These are phyloP conservation scores for Labroides dimidiatus DNA, from an alignment of 2,797 vertebrate genomes.

Conservation along the genomic window DNA sequence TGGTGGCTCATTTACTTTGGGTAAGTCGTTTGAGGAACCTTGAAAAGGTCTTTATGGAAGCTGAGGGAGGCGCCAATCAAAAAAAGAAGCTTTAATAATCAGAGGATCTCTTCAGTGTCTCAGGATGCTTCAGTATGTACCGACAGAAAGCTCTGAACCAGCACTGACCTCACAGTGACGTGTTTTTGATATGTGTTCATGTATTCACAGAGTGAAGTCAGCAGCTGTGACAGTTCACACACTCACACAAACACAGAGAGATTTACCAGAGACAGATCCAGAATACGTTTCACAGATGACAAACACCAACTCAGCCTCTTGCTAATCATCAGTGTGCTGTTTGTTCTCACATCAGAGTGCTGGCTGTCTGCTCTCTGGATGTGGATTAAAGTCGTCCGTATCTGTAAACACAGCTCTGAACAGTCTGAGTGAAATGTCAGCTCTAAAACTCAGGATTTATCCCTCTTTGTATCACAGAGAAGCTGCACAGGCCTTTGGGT, in stretches of 20 bases:
- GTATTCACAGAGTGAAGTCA: not conserved
- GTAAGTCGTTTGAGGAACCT: not conserved
- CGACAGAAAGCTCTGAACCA: conserved; percentile 9
- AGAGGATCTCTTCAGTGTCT: not conserved
- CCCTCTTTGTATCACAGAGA: conserved; percentile 9
- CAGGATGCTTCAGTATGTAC: not conserved
- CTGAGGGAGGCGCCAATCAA: not conserved
- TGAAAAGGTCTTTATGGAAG: not conserved
- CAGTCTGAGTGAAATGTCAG: conserved; percentile 14
- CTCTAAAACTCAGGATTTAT: conserved; percentile 19
- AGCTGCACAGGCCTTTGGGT: conserved; percentile 11
- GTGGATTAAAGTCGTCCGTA: conserved; percentile 23
- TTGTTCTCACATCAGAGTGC: conserved; percentile 21
- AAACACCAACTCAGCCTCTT: conserved; percentile 20
- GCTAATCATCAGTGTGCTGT: conserved; percentile 15
- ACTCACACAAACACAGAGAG: not conserved
- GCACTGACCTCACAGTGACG: not conserved
- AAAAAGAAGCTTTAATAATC: not conserved
- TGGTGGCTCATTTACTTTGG: too few relatives aligned
- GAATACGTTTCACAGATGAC: conserved; percentile 2
- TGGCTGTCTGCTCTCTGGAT: conserved; percentile 29
- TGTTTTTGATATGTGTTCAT: not conserved
- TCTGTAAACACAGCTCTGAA: conserved; percentile 23
- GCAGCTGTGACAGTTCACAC: not conserved
- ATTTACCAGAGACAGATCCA: not conserved